Evolutionary conservation across 2,113 vertebrate species (phyloP).

Genomic region (Misgurnus anguillicaudatus): DNA sequence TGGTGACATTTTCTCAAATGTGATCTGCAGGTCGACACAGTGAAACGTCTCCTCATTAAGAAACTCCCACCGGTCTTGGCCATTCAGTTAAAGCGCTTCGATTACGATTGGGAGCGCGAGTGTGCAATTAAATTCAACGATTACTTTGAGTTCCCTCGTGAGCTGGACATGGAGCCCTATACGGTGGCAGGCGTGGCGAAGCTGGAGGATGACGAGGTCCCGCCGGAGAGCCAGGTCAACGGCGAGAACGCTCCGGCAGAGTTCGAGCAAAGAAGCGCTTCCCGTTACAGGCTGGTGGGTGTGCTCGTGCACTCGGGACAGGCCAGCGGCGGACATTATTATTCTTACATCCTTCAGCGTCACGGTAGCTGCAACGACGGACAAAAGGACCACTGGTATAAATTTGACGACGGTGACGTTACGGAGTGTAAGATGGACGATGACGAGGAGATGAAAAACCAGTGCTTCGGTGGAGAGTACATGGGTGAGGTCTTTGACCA

Average conservation of each 20-base stretch:
- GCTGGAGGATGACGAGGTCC: constrained; percentile 91
- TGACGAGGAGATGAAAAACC: constrained; percentile 99
- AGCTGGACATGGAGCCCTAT: constrained; percentile 98
- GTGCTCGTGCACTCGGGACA: constrained; percentile 97
- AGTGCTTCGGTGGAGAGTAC: constrained; percentile 98
- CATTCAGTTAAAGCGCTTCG: constrained; percentile 96
- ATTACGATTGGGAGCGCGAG: constrained; percentile 99
- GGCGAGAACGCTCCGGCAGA: constrained; percentile 62
- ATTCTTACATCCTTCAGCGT: constrained; percentile 96
- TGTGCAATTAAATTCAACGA: constrained; percentile 99
- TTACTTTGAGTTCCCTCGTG: constrained; percentile 98
- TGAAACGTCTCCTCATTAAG: constrained; percentile 96
- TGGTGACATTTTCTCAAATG: background rate
- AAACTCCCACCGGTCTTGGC: constrained; percentile 96
- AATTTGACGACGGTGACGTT: constrained; percentile 97
- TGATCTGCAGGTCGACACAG: constrained; percentile 89
- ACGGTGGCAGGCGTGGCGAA: constrained; percentile 96
- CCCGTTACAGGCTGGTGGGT: constrained; percentile 93
- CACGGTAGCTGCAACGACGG: constrained; percentile 90
- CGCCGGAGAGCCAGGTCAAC: constrained; percentile 94
- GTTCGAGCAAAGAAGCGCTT: constrained; percentile 83
- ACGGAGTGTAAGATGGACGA: constrained; percentile 99
- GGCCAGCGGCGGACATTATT: constrained; percentile 97
- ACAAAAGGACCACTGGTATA: constrained; percentile 95
- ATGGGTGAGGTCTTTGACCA: constrained; percentile 99